phyloP scores from a whole-genome alignment of 2,888 invertebrate species.

The Lasioglossum vierecki region DNA sequence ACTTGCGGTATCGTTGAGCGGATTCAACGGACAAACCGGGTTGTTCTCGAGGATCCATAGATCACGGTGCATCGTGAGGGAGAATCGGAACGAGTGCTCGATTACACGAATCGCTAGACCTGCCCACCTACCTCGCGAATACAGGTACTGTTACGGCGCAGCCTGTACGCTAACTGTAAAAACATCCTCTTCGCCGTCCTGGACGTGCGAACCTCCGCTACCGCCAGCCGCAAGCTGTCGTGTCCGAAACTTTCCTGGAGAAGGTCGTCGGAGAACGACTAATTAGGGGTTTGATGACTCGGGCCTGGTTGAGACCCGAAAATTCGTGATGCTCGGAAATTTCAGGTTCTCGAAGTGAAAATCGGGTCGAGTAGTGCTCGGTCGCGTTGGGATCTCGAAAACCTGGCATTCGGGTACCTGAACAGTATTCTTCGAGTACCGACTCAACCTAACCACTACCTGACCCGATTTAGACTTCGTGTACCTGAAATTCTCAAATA shows the following conservation, averaged over 20 bases:
- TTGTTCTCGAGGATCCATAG: neutral
- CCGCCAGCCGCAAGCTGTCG: neutral
- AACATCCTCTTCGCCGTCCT: constrained; percentile 59
- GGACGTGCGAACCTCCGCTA: neutral
- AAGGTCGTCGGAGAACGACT: neutral
- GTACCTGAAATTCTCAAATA: too few species aligned
- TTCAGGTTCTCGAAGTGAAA: too few species aligned
- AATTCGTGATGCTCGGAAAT: too few species aligned
- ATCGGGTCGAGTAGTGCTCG: too few species aligned
- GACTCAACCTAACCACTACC: too few species aligned
- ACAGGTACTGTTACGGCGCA: constrained; percentile 71
- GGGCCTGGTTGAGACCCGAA: too few species aligned
- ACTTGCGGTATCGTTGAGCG: neutral
- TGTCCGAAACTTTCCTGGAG: neutral
- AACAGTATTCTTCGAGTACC: too few species aligned
- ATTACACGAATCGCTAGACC: constrained; percentile 7
- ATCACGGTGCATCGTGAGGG: neutral
- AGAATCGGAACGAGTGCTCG: neutral
- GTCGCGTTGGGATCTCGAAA: too few species aligned
- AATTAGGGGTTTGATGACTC: neutral
- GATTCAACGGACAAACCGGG: neutral
- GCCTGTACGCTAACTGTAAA: constrained; percentile 77
- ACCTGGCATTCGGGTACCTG: too few species aligned
- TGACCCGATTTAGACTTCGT: too few species aligned
- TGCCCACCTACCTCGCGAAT: constrained; percentile 32